phyloP scores from a whole-genome alignment of 1,140 invertebrate species.

The Drosophila neocordata region DNA sequence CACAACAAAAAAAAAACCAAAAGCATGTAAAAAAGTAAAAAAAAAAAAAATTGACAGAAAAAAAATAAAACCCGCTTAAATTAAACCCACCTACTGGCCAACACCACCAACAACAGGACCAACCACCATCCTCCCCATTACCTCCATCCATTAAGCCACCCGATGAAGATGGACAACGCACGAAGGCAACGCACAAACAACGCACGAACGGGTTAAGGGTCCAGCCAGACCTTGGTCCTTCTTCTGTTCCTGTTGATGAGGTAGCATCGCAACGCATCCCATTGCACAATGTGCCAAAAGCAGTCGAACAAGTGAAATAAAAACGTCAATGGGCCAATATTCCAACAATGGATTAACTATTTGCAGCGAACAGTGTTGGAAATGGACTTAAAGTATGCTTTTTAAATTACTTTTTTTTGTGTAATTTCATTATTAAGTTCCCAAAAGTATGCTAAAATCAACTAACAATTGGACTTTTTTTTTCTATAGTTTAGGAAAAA shows the following conservation, averaged over 20 bases:
- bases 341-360: no score
- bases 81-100: constrained; percentile 76
- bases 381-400: no score
- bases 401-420: no score
- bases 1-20: constrained; percentile 52
- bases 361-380: no score
- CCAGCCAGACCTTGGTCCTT: constrained; percentile 18
- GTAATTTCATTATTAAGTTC: no score
- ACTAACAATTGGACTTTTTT: no score
- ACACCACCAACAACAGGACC: constrained; percentile 27
- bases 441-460: constrained; percentile 7
- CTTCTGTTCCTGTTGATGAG: constrained; percentile 5
- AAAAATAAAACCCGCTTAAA: constrained; percentile 81
- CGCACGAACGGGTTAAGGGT: constrained; percentile 71
- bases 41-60: constrained; percentile 45
- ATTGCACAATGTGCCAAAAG: neutral
- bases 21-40: constrained; percentile 60
- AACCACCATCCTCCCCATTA: constrained; percentile 1
- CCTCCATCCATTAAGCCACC: constrained; percentile 11
- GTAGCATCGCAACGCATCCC: constrained; percentile 8
- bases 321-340: constrained; percentile 9
- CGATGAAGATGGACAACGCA: constrained; percentile 30
- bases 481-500: no score
- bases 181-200: constrained; percentile 50
- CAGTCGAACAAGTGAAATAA: constrained; percentile 20